Evolutionary conservation across 1,140 invertebrate genomes (phyloP).

Genomic region (Papilio glaucus): DNA sequence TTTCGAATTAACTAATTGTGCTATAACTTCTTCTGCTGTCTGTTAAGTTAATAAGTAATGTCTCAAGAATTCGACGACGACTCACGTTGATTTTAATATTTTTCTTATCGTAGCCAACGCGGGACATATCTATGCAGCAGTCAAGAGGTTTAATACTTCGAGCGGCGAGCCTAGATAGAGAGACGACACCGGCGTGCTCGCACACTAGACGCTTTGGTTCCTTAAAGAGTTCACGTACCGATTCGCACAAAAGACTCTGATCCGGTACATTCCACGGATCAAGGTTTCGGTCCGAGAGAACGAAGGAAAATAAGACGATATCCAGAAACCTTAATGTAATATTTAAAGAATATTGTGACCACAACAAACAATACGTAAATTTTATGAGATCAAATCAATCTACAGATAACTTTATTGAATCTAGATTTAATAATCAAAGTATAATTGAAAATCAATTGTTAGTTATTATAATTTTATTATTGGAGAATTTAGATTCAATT

Average conservation of each 20-base stretch:
- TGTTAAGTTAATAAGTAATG: too few species aligned
- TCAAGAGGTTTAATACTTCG: constrained; percentile 74
- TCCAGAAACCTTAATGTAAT: not conserved
- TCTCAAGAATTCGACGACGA: too few species aligned
- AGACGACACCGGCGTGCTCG: constrained; percentile 46
- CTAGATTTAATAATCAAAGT: not conserved
- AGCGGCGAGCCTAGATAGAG: constrained; percentile 77
- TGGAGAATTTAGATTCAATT: constrained; percentile 15
- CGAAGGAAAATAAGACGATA: not conserved
- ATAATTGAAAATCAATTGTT: constrained; percentile 2
- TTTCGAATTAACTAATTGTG: too few species aligned
- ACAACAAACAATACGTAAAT: constrained; percentile 34
- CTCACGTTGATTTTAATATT: too few species aligned
- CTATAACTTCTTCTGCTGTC: too few species aligned
- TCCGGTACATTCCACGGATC: constrained; percentile 55
- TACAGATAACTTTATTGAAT: not conserved
- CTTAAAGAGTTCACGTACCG: constrained; percentile 65
- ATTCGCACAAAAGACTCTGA: constrained; percentile 74
- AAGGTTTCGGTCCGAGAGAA: constrained; percentile 37
- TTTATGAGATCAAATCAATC: constrained; percentile 40
- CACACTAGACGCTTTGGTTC: constrained; percentile 61
- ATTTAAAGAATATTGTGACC: not conserved
- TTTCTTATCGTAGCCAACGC: constrained; percentile 50
- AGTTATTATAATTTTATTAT: not conserved
- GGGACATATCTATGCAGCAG: constrained; percentile 58